phyloP scores from a whole-genome alignment of 1,140 invertebrate species.

The Aphaenogaster ashmeadi region DNA sequence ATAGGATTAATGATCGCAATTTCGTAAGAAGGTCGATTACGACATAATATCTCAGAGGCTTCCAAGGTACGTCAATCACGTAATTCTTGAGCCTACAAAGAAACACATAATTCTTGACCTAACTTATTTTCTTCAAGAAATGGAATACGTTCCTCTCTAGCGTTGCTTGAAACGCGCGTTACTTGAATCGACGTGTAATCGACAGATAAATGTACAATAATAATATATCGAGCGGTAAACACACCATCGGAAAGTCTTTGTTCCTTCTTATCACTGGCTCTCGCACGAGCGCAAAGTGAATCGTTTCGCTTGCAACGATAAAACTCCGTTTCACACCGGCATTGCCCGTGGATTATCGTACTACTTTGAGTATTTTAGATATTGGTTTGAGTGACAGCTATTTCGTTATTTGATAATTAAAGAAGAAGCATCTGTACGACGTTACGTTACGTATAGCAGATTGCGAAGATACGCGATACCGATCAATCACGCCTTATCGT shows the following conservation, averaged over 20 bases:
- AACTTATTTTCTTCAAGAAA: neutral
- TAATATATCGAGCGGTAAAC: conserved; percentile 40
- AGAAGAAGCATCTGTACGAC: neutral
- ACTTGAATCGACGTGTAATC: conserved; percentile 3
- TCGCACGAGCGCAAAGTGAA: neutral
- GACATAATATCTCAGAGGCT: neutral
- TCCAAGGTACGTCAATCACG: neutral
- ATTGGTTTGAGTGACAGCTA: neutral
- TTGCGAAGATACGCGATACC: neutral
- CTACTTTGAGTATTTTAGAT: neutral
- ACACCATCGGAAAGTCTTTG: conserved; percentile 51
- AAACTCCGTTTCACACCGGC: conserved; percentile 4
- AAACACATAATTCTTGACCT: neutral
- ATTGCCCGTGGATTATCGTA: neutral
- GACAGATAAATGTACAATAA: conserved; percentile 11
- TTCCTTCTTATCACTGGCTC: conserved; percentile 61
- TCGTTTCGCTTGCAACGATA: conserved; percentile 49
- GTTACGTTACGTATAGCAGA: neutral
- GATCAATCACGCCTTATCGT: neutral
- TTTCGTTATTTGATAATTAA: neutral
- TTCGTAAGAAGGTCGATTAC: conserved; percentile 70
- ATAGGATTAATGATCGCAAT: conserved; percentile 61
- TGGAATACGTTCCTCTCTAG: neutral
- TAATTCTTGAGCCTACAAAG: neutral
- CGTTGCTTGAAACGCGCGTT: neutral